phyloP scores from a whole-genome alignment of 2,888 invertebrate genomes.

The Odontomyia ornata region DNA sequence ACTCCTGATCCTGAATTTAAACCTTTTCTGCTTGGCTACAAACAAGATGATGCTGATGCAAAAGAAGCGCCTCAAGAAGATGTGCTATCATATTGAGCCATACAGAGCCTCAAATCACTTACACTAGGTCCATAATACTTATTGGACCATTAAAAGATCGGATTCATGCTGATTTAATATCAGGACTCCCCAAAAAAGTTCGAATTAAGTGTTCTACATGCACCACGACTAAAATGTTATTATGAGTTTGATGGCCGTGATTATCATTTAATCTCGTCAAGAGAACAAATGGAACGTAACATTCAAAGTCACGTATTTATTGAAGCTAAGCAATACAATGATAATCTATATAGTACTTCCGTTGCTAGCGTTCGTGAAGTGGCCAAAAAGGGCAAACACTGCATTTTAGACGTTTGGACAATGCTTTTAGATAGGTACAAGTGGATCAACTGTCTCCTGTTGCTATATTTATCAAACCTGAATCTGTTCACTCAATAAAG shows the following conservation, averaged over 20 bases:
- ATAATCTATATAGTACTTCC: slow-evolving; percentile 98
- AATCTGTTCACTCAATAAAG: slow-evolving; percentile 96
- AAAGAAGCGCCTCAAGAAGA: no score
- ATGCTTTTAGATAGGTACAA: slow-evolving; percentile 98
- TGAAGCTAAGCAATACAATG: slow-evolving; percentile 99
- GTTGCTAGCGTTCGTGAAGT: slow-evolving; percentile 97
- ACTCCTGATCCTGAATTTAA: no score
- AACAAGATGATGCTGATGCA: no score
- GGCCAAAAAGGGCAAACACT: slow-evolving; percentile 98
- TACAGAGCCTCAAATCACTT: no score
- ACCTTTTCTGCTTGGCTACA: no score
- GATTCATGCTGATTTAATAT: no score
- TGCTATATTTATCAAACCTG: slow-evolving; percentile 98
- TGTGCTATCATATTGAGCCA: no score
- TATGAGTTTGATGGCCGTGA: slow-evolving; percentile 98
- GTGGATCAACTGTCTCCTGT: slow-evolving; percentile 97
- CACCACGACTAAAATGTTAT: slow-evolving; percentile 93
- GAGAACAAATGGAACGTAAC: slow-evolving; percentile 97
- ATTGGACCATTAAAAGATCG: no score
- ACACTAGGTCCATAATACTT: no score
- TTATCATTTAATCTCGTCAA: slow-evolving; percentile 97
- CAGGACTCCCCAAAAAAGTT: no score
- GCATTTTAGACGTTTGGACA: slow-evolving; percentile 99
- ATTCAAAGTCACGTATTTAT: slow-evolving; percentile 99
- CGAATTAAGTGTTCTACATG: no score